Conservation (phyloP, 2,113 vertebrate species). For the Tinamus guttatus region DNA sequence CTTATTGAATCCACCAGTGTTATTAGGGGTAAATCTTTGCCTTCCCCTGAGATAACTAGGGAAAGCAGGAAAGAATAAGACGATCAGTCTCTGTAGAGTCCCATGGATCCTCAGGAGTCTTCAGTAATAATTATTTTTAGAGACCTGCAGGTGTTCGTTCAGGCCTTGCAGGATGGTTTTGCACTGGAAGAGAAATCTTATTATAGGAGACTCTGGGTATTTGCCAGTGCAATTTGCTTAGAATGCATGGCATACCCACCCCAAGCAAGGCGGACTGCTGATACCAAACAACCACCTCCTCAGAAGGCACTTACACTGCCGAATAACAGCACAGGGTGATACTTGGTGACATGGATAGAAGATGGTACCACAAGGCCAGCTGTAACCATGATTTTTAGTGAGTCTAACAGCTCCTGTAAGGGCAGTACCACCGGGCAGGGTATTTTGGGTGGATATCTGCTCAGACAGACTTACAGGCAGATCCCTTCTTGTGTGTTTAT, state of each 20-base stretch:
- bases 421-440: background rate
- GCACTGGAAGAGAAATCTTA: fast-evolving
- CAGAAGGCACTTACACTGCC: background rate
- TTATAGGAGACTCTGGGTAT: background rate
- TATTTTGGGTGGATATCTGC: background rate
- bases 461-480: background rate
- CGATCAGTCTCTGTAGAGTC: background rate
- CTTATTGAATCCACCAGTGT: background rate
- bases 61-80: background rate
- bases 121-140: background rate
- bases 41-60: background rate
- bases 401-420: background rate
- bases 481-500: background rate
- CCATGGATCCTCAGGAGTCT: fast-evolving
- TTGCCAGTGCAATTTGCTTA: background rate
- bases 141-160: background rate
- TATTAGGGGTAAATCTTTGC: background rate
- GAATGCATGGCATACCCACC: too few species aligned
- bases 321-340: too few species aligned
- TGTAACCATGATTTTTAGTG: background rate
- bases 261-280: background rate
- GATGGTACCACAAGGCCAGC: background rate
- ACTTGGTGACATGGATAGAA: background rate
- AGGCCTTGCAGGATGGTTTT: background rate
- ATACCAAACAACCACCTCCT: background rate